Base-by-base conservation (phyloP, 2,888 invertebrate species). In the Argyresthia albistria region DNA sequence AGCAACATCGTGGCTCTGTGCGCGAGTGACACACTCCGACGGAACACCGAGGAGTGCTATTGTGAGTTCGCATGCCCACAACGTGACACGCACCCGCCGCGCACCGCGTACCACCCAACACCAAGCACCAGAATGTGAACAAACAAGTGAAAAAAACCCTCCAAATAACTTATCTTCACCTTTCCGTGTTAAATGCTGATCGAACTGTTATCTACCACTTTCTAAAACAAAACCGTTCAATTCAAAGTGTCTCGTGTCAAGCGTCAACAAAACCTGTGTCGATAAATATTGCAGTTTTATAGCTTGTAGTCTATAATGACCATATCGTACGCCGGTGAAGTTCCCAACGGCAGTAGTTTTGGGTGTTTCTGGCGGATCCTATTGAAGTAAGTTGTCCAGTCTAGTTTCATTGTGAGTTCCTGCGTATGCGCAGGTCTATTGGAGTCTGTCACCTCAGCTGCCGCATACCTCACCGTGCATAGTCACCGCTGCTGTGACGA, bases 361-460 rank as follows among this genome's bases (percentile, higher is more conserved):
- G 96, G 96, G 74, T 95, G 95, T 84, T 96, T 96, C 88, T 96
- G 95, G 95, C 92, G 93, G 88, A 95, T 95, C 78, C 90, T 95
- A 69, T 90, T 91, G 90, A 95, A 94, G 95, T 95, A 88, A 93
- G 94, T 89, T 16, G 14, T 25, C 25, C 25, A 4, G 25, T 25
- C 25, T 25, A 25, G 25, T 25, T 25, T 6, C 25, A 25, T 25
- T 25, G n/a, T n/a, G 2, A 8, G 2, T 15, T 1, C 10, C 14
- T 8, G 35, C 16, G 9, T 15, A 25, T 25, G 39, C 14, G 39
- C 10, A 12, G 14, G 50, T n/a, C 6, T 12, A 37, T 1, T 8
- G 39, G 25, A 4, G 25, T 25, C 25, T 25, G 49, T 9, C 9
- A 47, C n/a, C 25, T 10, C 16, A 9, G 8, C 9, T 11, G 48